These are phyloP conservation scores for Drosophila nigritarsus DNA, from an alignment of 2,888 invertebrate genomes.

Conservation along the genomic window DNA sequence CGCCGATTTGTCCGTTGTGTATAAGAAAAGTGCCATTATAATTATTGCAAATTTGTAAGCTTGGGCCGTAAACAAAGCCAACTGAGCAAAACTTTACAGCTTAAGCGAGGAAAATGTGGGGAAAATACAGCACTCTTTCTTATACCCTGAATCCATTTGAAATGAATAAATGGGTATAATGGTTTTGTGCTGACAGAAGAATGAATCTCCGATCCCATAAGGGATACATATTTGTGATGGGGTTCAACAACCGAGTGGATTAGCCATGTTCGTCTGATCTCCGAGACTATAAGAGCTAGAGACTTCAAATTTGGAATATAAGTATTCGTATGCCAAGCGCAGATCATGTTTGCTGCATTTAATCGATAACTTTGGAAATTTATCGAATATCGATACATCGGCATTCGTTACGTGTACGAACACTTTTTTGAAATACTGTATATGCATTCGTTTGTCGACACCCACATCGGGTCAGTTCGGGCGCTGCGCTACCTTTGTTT, in stretches of 20 bases:
- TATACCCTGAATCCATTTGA: neutral
- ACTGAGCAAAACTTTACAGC: neutral
- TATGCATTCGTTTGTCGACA: neutral
- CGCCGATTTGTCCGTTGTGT: neutral
- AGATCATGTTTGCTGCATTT: neutral
- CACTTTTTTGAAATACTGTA: neutral
- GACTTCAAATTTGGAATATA: neutral
- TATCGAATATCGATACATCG: neutral
- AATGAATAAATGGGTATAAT: neutral
- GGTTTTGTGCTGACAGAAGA: neutral
- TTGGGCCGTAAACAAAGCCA: conserved; percentile 1
- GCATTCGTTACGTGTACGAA: neutral
- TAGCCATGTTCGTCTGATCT: neutral
- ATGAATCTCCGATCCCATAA: neutral
- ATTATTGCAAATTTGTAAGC: neutral
- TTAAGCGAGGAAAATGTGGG: neutral
- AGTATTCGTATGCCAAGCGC: no score
- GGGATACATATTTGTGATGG: neutral
- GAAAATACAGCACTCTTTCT: neutral
- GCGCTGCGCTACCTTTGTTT: neutral
- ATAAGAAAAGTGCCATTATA: neutral
- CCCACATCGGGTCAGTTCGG: neutral
- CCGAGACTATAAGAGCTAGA: neutral
- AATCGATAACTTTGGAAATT: neutral
- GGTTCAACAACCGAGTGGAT: neutral